These are phyloP conservation scores for Drosophila subobscura DNA, from an alignment of 1,140 invertebrate genomes.

Conservation along the genomic window DNA sequence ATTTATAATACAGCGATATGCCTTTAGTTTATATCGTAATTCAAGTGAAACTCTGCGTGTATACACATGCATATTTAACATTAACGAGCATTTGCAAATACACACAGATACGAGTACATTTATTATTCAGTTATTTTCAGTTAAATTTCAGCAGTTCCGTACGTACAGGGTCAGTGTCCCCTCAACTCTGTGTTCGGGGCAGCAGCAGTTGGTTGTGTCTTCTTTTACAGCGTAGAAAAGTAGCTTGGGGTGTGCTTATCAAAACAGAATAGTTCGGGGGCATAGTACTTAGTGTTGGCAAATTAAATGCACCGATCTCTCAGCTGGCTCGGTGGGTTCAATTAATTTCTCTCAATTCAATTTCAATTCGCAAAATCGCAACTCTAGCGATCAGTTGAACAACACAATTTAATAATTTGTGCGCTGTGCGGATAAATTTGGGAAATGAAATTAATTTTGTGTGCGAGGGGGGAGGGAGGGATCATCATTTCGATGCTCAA, in stretches of 20 bases:
- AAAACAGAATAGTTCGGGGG: constrained; percentile 19
- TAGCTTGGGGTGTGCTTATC: constrained; percentile 43
- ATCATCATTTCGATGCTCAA: no score
- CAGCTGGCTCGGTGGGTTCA: constrained; percentile 71
- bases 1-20: constrained; percentile 82
- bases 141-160: constrained; percentile 30
- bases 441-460: no score
- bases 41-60: constrained; percentile 69
- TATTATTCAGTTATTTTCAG: constrained; percentile 24
- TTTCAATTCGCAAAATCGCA: constrained; percentile 27
- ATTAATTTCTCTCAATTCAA: constrained; percentile 38
- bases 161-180: not conserved
- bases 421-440: not conserved
- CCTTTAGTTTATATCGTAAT: constrained; percentile 70
- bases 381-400: not conserved
- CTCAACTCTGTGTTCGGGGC: constrained; percentile 17
- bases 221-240: constrained; percentile 40
- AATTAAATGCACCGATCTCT: constrained; percentile 77
- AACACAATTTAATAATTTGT: constrained; percentile 4
- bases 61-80: constrained; percentile 63
- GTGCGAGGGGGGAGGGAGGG: no score
- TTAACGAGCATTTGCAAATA: constrained; percentile 60
- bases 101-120: constrained; percentile 18
- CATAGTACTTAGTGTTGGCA: constrained; percentile 17
- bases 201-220: constrained; percentile 40